These are phyloP conservation scores for Myathropa florea DNA, from an alignment of 2,888 invertebrate genomes.

Conservation along the genomic window DNA sequence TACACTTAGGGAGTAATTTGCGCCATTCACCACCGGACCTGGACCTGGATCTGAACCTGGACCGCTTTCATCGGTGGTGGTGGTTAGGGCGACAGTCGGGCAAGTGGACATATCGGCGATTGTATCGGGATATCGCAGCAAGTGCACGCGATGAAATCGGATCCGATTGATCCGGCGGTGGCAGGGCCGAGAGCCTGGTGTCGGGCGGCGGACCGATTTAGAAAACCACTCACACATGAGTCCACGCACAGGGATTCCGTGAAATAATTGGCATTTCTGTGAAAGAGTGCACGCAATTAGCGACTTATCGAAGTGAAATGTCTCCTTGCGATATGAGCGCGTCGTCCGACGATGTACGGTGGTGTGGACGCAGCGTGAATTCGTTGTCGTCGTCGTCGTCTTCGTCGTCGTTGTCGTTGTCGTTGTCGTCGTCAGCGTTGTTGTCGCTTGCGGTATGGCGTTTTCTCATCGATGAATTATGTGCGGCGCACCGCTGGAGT, in stretches of 20 bases:
- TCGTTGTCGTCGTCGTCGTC: not conserved
- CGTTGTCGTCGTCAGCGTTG: not conserved
- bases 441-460: not conserved
- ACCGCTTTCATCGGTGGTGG: constrained; percentile 8
- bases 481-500: not conserved
- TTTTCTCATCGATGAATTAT: not conserved
- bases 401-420: not conserved
- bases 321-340: constrained; percentile 36
- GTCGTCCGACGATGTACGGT: not conserved
- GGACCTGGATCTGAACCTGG: too few species aligned
- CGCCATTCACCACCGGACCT: constrained; percentile 57
- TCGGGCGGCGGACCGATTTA: constrained; percentile 15
- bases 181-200: not conserved
- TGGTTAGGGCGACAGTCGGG: not conserved
- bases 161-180: constrained; percentile 16
- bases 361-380: not conserved
- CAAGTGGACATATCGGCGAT: not conserved
- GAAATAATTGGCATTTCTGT: constrained; percentile 41
- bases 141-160: constrained; percentile 38
- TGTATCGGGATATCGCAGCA: not conserved
- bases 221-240: not conserved
- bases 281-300: constrained; percentile 54
- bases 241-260: not conserved
- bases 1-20: constrained; percentile 72
- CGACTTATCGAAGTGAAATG: constrained; percentile 43